Evolutionary conservation across 2,113 vertebrate genomes (phyloP).

Genomic region (Macheiramphus alcinus): DNA sequence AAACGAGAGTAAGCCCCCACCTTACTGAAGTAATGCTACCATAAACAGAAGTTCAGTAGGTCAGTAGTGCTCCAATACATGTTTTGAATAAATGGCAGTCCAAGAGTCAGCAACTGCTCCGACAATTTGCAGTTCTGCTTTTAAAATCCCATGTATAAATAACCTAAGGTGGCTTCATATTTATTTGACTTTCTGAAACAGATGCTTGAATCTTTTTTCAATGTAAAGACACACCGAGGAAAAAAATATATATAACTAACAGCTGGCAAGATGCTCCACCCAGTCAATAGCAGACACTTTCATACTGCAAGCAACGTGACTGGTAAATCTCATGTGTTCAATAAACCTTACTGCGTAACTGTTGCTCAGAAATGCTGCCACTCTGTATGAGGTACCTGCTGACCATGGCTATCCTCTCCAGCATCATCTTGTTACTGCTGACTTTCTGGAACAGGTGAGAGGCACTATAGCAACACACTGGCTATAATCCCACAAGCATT

Average conservation of each 20-base stretch:
- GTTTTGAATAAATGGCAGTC: not conserved
- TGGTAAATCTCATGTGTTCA: fast-evolving
- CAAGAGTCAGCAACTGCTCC: not conserved
- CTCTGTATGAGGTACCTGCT: not conserved
- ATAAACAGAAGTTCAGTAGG: not conserved
- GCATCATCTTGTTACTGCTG: not conserved
- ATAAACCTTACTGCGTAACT: not conserved
- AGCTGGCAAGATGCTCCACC: not conserved
- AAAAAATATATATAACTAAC: not conserved
- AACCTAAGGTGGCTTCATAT: not conserved
- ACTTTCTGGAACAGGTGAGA: not conserved
- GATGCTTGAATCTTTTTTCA: not conserved
- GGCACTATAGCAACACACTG: not conserved
- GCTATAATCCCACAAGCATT: not conserved
- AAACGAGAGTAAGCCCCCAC: not conserved
- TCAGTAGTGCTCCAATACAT: not conserved
- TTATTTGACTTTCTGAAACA: not conserved
- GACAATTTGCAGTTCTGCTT: not conserved
- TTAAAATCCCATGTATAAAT: not conserved
- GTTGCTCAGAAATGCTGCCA: not conserved
- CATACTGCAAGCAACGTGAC: not conserved
- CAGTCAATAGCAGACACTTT: not conserved
- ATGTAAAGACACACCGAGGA: not conserved
- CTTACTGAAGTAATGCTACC: not conserved
- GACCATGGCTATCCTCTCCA: not conserved